These are phyloP conservation scores for Nibea coibor DNA, from an alignment of 2,113 vertebrate species.

Conservation along the genomic window DNA sequence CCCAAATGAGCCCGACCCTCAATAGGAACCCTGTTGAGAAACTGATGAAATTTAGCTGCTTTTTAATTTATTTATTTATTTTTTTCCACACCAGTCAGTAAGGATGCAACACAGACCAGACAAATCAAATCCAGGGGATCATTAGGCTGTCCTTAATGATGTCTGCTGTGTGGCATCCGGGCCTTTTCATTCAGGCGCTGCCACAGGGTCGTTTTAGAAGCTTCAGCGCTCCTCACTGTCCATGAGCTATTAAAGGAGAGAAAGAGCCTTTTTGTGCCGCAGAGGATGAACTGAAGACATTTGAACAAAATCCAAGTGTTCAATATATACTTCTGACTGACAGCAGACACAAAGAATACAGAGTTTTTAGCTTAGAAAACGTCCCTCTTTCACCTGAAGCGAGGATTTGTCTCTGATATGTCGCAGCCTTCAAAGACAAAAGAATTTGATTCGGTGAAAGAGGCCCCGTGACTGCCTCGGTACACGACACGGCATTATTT, in stretches of 20 bases:
- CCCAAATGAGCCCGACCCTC: constrained; percentile 61
- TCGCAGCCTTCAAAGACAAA: constrained; percentile 30
- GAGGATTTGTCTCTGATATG: constrained; percentile 5
- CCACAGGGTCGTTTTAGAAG: constrained; percentile 27
- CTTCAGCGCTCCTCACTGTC: constrained; percentile 31
- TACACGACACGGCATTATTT: constrained; percentile 46
- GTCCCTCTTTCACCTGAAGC: background rate
- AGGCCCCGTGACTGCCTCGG: constrained; percentile 11
- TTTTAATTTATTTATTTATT: background rate
- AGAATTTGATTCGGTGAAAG: constrained; percentile 23
- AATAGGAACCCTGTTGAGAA: constrained; percentile 46
- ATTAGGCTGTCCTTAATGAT: constrained; percentile 70
- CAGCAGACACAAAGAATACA: background rate
- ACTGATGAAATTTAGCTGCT: constrained; percentile 24
- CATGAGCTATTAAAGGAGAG: constrained; percentile 47
- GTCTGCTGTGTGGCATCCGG: constrained; percentile 59
- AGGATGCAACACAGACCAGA: constrained; percentile 44
- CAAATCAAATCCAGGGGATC: constrained; percentile 64
- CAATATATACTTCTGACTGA: constrained; percentile 13
- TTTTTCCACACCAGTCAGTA: constrained; percentile 35
- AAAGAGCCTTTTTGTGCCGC: constrained; percentile 26
- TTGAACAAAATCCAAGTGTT: constrained; percentile 23
- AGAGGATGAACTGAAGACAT: constrained; percentile 26
- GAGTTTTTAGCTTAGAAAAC: background rate
- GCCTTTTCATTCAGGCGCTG: constrained; percentile 54